These are phyloP conservation scores for Lithophane ornitopus DNA, from an alignment of 2,888 invertebrate genomes.

Conservation along the genomic window DNA sequence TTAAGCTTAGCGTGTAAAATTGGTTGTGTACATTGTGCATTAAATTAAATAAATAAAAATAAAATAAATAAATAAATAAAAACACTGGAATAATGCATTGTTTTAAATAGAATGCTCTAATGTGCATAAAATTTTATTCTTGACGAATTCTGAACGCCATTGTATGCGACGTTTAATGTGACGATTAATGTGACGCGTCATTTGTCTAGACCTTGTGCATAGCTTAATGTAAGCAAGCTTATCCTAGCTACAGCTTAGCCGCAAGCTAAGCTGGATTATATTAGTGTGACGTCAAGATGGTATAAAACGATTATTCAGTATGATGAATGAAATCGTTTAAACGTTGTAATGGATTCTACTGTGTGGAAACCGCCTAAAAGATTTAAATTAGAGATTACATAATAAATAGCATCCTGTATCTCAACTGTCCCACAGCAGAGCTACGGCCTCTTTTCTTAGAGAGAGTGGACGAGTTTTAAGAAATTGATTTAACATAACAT, in stretches of 20 bases:
- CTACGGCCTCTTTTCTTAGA: too few relatives aligned
- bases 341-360: background rate
- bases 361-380: background rate
- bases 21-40: too few relatives aligned
- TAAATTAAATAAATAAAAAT: too few relatives aligned
- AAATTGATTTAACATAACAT: background rate
- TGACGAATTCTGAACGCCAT: conserved; percentile 28
- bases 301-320: background rate
- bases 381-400: background rate
- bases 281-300: conserved; percentile 2
- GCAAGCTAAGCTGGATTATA: conserved; percentile 20
- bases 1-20: too few relatives aligned
- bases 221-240: conserved; percentile 24
- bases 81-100: too few relatives aligned
- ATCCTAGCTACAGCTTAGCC: conserved; percentile 26
- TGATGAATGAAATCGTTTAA: conserved; percentile 26
- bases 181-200: conserved; percentile 22
- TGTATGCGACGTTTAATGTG: conserved; percentile 36
- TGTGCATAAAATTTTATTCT: background rate
- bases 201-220: conserved; percentile 28
- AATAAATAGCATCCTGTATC: background rate
- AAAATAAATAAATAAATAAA: too few relatives aligned
- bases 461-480: background rate
- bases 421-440: background rate
- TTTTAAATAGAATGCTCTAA: too few relatives aligned